Percentiles rank a stretch among this genome's conserved stretches.
Evolutionary conservation across 2,888 invertebrate genomes (phyloP).

Genomic region (Dicyrtomina minuta): DNA sequence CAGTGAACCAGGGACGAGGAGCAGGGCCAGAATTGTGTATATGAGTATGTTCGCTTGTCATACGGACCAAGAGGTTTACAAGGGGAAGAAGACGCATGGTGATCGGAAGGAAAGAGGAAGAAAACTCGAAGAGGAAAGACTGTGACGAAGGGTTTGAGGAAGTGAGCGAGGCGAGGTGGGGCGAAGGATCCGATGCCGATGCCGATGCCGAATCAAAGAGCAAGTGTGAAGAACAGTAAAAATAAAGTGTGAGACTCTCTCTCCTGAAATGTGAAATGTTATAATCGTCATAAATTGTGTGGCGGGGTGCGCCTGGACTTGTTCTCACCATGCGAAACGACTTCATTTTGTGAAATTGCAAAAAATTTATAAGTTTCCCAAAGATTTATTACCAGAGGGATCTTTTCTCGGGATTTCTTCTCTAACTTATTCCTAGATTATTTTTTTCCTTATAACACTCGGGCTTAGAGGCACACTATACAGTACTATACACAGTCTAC

Average conservation of each 20-base stretch:
- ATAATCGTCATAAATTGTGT: slow-evolving; percentile 24
- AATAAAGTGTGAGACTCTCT: background rate
- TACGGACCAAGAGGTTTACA: no score
- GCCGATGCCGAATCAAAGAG: background rate
- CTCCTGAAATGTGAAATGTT: slow-evolving; percentile 22
- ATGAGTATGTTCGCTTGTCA: no score
- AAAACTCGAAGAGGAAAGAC: background rate
- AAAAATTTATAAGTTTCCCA: slow-evolving; percentile 30
- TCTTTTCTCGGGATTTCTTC: background rate
- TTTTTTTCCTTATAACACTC: background rate
- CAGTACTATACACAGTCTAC: no score
- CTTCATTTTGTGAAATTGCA: slow-evolving; percentile 28
- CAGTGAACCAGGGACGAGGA: no score
- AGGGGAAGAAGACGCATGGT: no score
- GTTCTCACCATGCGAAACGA: slow-evolving; percentile 2
- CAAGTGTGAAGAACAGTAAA: background rate
- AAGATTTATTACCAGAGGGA: slow-evolving; percentile 25
- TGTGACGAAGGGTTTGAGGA: background rate
- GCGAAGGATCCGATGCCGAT: no score
- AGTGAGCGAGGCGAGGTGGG: background rate
- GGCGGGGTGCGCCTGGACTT: background rate
- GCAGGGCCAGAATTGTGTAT: no score
- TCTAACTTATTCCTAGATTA: slow-evolving; percentile 11
- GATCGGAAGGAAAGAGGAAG: slow-evolving; percentile 3
- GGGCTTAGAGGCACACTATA: no score